Conservation (phyloP, 1,140 invertebrate genomes). For the Aphis gossypii region DNA sequence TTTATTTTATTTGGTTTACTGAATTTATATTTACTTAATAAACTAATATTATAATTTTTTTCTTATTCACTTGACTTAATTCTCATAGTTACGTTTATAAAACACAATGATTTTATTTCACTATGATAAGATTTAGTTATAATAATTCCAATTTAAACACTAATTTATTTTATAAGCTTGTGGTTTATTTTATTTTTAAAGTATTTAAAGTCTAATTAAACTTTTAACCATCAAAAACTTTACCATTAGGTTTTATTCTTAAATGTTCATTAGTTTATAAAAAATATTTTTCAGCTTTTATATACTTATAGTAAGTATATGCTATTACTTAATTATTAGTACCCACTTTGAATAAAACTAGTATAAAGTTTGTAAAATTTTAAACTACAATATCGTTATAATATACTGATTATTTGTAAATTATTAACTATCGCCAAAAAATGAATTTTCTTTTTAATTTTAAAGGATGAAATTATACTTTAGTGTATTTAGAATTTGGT, state of each 20-base stretch:
- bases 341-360: neutral
- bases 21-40: too few species aligned
- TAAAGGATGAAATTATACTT: neutral
- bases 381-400: neutral
- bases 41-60: too few species aligned
- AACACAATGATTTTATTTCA: neutral
- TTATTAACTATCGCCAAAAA: neutral
- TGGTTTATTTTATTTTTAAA: neutral
- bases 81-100: neutral
- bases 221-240: neutral
- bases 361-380: slow-evolving; percentile 12
- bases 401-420: neutral
- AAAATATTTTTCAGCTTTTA: neutral
- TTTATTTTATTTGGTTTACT: neutral
- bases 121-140: neutral
- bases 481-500: too few species aligned
- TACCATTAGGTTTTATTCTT: neutral
- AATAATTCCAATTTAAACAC: neutral
- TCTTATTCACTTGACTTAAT: too few species aligned
- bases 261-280: neutral
- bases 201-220: neutral
- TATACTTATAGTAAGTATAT: neutral
- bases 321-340: neutral
- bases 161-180: neutral
- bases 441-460: neutral